Evolutionary conservation across 2,797 vertebrate genomes (phyloP), one percentile per base, ranked within the genome.

Genomic region (Dendrocincla fuliginosa): DNA sequence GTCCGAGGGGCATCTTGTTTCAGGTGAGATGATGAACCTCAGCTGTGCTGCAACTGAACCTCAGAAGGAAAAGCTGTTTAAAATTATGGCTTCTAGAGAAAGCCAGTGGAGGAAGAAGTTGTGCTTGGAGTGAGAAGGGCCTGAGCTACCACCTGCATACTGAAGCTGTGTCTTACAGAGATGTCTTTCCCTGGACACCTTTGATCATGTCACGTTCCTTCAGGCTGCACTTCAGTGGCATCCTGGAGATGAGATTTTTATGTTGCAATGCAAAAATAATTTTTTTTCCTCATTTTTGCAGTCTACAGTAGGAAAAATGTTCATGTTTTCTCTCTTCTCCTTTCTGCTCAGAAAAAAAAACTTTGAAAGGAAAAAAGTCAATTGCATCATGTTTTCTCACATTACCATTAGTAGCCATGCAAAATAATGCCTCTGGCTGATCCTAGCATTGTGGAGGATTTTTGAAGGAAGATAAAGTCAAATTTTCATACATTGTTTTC

Each of bases 11-110:
- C 27, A 28, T 15, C 18, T 41, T 60, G 56, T 84, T 64, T 65
- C 42, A 41, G 19, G 27, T 56, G 28, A 67, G 68, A 16, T 53
- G 49, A 49, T 76, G 23, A 86, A 69, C 22, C 37, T 71, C 19
- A 57, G 53, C 55, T 82, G 46, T 7, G 3, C 23, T 79, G 35
- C 42, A 73, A 35, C 44, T 56, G 65, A 50, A 61, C 16, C 27
- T 71, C 55, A 59, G 6, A 68, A 56, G 32, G n/a, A 80, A 78
- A 94, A 79, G 28, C 63, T 78, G 23, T 52, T 84, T 46, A 74
- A 85, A 69, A 46, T 25, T 13, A 44, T 3, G 4, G 18, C 44
- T 79, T 46, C 35, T 41, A 16, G 37, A 91, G 76, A 71, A 76
- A 84, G 32, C 13, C 55, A 25, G 14, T 7, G 16, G 28, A 82